Conservation (phyloP, 2,888 invertebrate species). For the Aelia acuminata region DNA sequence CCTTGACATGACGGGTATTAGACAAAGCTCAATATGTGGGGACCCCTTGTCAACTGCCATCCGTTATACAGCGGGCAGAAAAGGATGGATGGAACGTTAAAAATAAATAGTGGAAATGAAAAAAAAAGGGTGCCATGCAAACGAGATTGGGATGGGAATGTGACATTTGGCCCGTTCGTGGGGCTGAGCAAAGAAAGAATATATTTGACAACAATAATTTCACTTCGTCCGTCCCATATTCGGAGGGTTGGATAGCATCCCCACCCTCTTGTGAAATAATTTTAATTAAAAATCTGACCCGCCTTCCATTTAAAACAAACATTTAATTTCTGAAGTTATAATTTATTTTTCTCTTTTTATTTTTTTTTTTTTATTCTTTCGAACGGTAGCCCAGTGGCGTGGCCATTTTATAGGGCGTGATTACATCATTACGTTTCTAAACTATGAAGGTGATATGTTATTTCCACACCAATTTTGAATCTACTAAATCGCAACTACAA, state of each 20-base stretch:
- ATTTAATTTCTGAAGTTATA: background rate
- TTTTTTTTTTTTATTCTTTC: background rate
- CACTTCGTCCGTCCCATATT: background rate
- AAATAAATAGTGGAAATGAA: conserved; percentile 21
- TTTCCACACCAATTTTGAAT: too few relatives aligned
- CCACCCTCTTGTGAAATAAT: background rate
- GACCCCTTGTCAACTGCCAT: background rate
- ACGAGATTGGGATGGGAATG: background rate
- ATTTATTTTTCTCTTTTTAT: background rate
- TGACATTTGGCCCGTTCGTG: background rate
- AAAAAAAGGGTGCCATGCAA: conserved; percentile 3
- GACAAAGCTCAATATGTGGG: background rate
- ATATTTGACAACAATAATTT: conserved; percentile 29
- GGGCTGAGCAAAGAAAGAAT: conserved; percentile 5
- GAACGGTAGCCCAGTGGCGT: too few relatives aligned
- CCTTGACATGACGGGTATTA: background rate
- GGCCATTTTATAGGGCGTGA: too few relatives aligned
- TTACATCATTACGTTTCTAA: too few relatives aligned
- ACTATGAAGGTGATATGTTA: too few relatives aligned
- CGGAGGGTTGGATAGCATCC: background rate
- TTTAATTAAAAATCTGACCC: conserved; percentile 1
- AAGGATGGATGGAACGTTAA: background rate
- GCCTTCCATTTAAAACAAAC: background rate
- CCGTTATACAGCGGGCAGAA: background rate
- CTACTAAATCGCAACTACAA: too few relatives aligned